These are phyloP conservation scores for Oxyruncus cristatus DNA, from an alignment of 2,113 vertebrate species.

Conservation along the genomic window DNA sequence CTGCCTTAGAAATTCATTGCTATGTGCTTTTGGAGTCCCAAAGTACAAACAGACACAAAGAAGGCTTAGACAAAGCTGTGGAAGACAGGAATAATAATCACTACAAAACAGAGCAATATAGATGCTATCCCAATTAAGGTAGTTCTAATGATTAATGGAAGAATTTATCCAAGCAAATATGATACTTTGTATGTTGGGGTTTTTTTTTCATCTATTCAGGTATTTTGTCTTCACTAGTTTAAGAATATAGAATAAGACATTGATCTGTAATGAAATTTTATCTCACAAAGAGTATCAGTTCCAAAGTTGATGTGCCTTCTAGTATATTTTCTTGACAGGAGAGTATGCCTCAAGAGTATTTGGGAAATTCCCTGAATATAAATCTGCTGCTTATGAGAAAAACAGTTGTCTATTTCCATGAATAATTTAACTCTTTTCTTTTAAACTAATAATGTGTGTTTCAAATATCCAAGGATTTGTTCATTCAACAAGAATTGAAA, in stretches of 20 bases:
- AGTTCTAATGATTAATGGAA: not conserved
- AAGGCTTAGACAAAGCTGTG: not conserved
- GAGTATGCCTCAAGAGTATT: not conserved
- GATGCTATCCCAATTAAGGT: not conserved
- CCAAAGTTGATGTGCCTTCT: not conserved
- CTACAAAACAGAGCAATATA: not conserved
- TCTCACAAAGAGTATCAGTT: not conserved
- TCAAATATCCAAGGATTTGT: not conserved
- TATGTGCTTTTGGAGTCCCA: not conserved
- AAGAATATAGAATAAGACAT: not conserved
- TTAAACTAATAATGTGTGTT: not conserved
- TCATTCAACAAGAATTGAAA: not conserved
- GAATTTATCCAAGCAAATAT: not conserved
- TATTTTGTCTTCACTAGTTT: not conserved
- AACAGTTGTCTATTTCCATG: not conserved
- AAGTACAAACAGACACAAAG: not conserved
- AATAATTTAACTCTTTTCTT: not conserved
- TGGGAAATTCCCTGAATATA: not conserved
- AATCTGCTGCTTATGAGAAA: not conserved
- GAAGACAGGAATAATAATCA: not conserved
- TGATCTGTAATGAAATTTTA: not conserved
- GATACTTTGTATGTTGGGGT: not conserved
- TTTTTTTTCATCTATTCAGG: not conserved
- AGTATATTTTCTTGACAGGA: not conserved
- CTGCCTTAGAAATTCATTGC: not conserved